Evolutionary conservation across 2,888 invertebrate species (phyloP), one percentile per base, ranked within the genome.

Genomic region (Mystacides longicornis): DNA sequence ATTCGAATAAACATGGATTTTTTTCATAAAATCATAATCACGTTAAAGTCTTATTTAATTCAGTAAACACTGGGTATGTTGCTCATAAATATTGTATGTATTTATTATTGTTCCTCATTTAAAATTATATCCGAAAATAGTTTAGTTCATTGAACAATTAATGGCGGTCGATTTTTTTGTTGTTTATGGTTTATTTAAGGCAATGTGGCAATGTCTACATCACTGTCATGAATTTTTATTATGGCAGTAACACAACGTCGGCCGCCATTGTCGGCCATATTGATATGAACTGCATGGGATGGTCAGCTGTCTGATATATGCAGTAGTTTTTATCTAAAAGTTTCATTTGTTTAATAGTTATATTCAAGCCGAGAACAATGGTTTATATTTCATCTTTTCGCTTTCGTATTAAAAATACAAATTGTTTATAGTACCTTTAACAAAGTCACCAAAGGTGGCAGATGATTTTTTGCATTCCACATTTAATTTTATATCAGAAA

Each of bases 401-500:
- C 20, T 45, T 3, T 4, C 20, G 45, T 21, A 19, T 19, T n/a
- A 20, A 45, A 3, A 20, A 45, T 19, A 37, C 14, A 37, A 14
- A 16, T 37, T 37, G 4, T 37, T 7, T 16, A 49, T 52, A 51
- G 54, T 57, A 51, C 51, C 54, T 54, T 54, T 54, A 51, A 55
- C 43, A 49, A 31, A 49, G 48, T 49, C 50, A 54, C 56, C 50
- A 20, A 69, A 71, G 69, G 71, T 76, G 74, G 74, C 71, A 69
- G 71, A 68, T 69, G 73, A 76, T 75, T 75, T 75, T 75, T 71
- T 72, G 71, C 74, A 74, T 75, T 75, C 74, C 68, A 73, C 72
- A 71, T 73, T 73, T 27, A 5, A 27, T n/a, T n/a, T n/a, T 11
- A 27, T 7, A 7, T 72, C 74, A 75, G 55, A 58, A 54, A 58